These are phyloP conservation scores for Chiloscyllium plagiosum DNA, from an alignment of 2,113 vertebrate species.

Conservation along the genomic window DNA sequence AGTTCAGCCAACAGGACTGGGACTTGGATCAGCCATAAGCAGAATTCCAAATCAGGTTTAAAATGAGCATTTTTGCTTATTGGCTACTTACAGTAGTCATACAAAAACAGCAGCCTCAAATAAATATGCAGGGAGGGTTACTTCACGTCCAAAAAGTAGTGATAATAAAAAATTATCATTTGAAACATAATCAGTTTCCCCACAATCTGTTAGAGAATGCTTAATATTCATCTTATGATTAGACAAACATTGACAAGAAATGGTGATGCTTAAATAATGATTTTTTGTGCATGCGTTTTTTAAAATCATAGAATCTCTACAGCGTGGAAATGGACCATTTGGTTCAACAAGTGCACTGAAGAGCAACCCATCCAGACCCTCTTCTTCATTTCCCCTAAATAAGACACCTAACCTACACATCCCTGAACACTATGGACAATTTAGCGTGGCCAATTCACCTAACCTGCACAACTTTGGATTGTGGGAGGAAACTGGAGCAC, in stretches of 20 bases:
- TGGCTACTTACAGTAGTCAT: too few species aligned
- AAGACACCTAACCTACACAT: too few species aligned
- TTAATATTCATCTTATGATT: background rate
- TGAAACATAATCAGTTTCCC: background rate
- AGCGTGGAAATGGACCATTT: too few species aligned
- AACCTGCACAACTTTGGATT: too few species aligned
- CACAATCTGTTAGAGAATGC: background rate
- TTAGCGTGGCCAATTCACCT: too few species aligned
- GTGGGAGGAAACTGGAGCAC: too few species aligned
- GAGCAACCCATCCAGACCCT: too few species aligned
- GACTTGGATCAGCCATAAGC: background rate
- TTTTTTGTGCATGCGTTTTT: background rate
- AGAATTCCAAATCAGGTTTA: background rate
- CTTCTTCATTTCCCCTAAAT: too few species aligned
- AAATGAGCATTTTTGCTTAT: background rate
- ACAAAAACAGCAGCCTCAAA: background rate
- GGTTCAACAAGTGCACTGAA: too few species aligned
- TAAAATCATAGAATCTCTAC: too few species aligned
- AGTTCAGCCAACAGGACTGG: background rate
- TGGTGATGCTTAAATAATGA: background rate
- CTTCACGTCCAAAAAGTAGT: background rate
- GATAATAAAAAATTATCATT: too few species aligned
- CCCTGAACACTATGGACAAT: too few species aligned
- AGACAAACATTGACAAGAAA: background rate
- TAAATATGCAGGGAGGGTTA: background rate